Base-by-base conservation (phyloP, 2,888 invertebrate genomes). In the Andrena bucephala region DNA sequence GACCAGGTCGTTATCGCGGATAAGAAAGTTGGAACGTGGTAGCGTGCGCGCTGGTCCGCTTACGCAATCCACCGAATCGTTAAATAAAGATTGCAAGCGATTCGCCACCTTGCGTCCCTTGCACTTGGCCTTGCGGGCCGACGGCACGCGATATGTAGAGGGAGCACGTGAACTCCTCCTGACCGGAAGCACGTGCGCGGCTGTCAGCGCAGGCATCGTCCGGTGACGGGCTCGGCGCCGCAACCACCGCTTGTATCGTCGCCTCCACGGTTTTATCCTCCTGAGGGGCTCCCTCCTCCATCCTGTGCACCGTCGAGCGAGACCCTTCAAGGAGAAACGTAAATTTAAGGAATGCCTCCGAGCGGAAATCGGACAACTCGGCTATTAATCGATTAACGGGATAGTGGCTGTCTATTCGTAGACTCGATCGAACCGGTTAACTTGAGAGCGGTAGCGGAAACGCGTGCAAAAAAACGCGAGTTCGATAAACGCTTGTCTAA, bases 91-190 rank as follows among this genome's bases (percentile, higher is more conserved):
- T 60, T 3, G 8, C 6, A 60, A 67, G 50, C 60, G 68, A 52
- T 54, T 59, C 62, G 48, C 52, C 72, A 87, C 89, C 85, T 77
- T 86, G 84, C 29, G 68, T 31, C 24, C 83, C 84, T 13, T 87
- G 85, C 52, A 67, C 85, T 86, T 90, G 91, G 68, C 81, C 83
- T 72, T 86, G 89, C 63, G 81, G 84, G 6, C 88, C 83, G 31
- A 81, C 81, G 1, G 90, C 91, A 59, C 92, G 90, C n/a, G 93
- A 93, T 33, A 93, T 88, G 83, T 93, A 93, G 3, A 93, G 81
- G 16, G 92, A 93, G 65, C 92, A 93, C 31, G 89, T 88, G 50
- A 90, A 90, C 31, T 90, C 90, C 29, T 83, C 78, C 20, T 68
- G 78, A 60, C 67, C 52, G 59, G 83, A 74, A 74, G 16, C 54